These are phyloP conservation scores for Drosophila macrothrix DNA, from an alignment of 2,888 invertebrate genomes.

Conservation along the genomic window DNA sequence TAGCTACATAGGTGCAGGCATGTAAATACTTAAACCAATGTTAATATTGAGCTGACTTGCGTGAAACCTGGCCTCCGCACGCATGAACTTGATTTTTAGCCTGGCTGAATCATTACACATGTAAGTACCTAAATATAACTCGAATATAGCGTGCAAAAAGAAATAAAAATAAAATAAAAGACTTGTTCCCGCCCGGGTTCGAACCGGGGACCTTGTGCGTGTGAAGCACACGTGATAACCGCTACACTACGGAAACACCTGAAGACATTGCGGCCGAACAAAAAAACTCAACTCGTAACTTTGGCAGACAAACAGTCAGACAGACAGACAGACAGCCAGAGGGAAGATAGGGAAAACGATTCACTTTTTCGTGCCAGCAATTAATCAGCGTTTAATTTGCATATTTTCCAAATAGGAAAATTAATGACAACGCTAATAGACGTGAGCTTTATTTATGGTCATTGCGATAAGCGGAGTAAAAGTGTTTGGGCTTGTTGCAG, in stretches of 20 bases:
- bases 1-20: constrained; percentile 35
- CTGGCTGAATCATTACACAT: constrained; percentile 38
- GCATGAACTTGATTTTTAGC: constrained; percentile 51
- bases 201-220: constrained; percentile 85
- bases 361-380: constrained; percentile 56
- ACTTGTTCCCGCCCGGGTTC: constrained; percentile 84
- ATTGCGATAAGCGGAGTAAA: constrained; percentile 71
- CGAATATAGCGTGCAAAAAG: constrained; percentile 25
- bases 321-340: not conserved
- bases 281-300: constrained; percentile 23
- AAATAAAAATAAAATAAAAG: constrained; percentile 15
- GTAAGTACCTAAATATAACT: constrained; percentile 29
- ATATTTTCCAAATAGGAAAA: constrained; percentile 66
- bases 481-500: constrained; percentile 51
- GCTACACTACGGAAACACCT: constrained; percentile 84
- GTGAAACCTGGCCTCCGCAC: constrained; percentile 33
- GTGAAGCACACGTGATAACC: constrained; percentile 85
- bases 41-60: constrained; percentile 15
- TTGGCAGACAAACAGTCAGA: not conserved
- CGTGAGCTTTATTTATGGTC: constrained; percentile 69
- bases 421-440: constrained; percentile 59
- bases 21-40: constrained; percentile 6
- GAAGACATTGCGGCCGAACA: constrained; percentile 21
- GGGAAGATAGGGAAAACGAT: constrained; percentile 53
- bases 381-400: constrained; percentile 70